Evolutionary conservation across 1,140 invertebrate species (phyloP), one percentile per base, ranked within the genome.

Genomic region (Hyles vespertilio): DNA sequence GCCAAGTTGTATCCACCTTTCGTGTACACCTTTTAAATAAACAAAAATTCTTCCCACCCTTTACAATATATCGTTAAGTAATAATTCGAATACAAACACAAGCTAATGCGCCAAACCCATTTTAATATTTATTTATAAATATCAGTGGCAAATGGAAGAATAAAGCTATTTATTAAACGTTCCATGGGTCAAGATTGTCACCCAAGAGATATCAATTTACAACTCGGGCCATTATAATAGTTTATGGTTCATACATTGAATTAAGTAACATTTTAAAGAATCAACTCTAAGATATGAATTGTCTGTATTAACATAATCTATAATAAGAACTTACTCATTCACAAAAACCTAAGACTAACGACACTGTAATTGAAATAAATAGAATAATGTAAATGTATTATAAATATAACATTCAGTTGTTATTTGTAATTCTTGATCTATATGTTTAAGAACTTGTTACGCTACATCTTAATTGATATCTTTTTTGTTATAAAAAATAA

Each of bases 221-320:
- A 53, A 62, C 56, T 51, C 51, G 34, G 53, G 58, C 59, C 63
- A 73, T 70, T 64, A 68, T 40, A 40, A 69, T 58, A 54, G 60
- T 61, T 73, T 69, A 59, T 77, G 72, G 73, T 63, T 77, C 70
- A 74, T 69, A 67, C 59, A 67, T 70, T 70, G 59, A 59, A 33
- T 69, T 66, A 73, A 53, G 62, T 70, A 65, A 65, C 59, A 68
- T 72, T 72, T 72, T 65, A 72, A 69, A 61, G 47, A 67, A 68
- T 62, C 51, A 66, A 66, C 52, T 55, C 58, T 51, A 60, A 59
- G 62, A 68, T 71, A 69, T 61, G 62, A 58, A 56, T 69, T 61
- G 57, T 65, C 10, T 22, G 58, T 55, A 78, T 75, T 73, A 67
- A 58, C 68, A 72, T 74, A 72, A 72, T 68, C 54, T 68, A 40